Evolutionary conservation across 2,888 invertebrate genomes (phyloP), one percentile per base, ranked within the genome.

Genomic region (Dromius quadrimaculatus): DNA sequence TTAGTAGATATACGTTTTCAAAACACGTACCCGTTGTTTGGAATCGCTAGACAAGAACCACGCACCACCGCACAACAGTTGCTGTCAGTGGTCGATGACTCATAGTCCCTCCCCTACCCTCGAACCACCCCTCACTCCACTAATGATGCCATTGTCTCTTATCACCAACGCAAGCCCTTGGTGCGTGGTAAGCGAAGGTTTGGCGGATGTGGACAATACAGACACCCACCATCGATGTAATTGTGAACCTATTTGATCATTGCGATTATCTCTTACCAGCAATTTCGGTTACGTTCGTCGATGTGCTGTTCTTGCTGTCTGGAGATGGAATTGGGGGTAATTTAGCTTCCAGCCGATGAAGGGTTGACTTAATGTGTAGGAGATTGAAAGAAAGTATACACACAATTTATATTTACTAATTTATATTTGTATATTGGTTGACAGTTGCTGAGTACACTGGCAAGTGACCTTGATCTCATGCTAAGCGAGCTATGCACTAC

Each of bases 401-500:
- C 34, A 34, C 34, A 34, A 34, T n/a, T 11, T 34, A 34, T 34
- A 34, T 34, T 34, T n/a, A 34, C 11, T 54, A 15, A 43, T 43
- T 38, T 63, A 43, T 43, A 41, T 45, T 65, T 50, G 19, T 6
- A 20, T 34, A 19, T 65, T 68, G 57, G 70, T 78, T 88, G 88
- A 41, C 87, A 93, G 93, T 85, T 93, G 82, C 88, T 93, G 82
- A 93, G 89, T 83, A 89, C 91, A 70, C 84, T 94, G 78, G 94
- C 94, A 73, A 89, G 89, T 78, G 94, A 94, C 84, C 85, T 94
- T 84, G 94, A 94, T 84, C 90, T 91, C 77, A 92, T 93, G 92
- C 87, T 94, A 78, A 90, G 89, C 77, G 93, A 94, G 81, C 85
- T 94, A 72, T 92, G 92, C 79, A 90, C 92, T 75, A 88, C 90